These are phyloP conservation scores for Drosophila multiciliata DNA, from an alignment of 2,888 invertebrate genomes.

Conservation along the genomic window DNA sequence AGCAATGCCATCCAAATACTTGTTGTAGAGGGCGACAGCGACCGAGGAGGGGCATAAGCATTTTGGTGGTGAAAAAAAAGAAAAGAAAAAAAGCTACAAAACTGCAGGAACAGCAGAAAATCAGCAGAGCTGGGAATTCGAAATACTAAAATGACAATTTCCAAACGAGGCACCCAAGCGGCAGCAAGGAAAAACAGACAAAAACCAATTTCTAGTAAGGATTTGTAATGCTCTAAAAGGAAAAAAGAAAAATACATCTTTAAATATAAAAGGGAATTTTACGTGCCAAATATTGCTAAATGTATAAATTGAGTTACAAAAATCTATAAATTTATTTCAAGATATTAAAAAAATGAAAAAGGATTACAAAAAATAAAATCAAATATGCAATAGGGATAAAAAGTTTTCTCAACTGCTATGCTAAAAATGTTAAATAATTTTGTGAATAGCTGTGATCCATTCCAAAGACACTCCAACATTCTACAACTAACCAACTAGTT, in stretches of 20 bases:
- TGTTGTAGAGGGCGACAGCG: constrained; percentile 21
- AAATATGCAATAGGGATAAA: neutral
- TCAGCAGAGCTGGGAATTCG: constrained; percentile 71
- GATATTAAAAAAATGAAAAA: neutral
- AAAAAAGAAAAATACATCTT: neutral
- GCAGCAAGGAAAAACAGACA: constrained; percentile 53
- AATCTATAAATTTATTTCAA: neutral
- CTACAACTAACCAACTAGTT: neutral
- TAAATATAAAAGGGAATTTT: neutral
- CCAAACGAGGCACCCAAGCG: constrained; percentile 62
- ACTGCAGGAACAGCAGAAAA: constrained; percentile 71
- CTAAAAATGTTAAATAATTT: neutral
- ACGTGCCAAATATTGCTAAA: neutral
- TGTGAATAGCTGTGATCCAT: neutral
- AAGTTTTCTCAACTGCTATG: neutral
- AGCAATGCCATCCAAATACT: constrained; percentile 80
- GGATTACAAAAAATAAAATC: neutral
- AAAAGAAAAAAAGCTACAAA: constrained; percentile 33
- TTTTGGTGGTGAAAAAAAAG: neutral
- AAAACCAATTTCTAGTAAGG: constrained; percentile 7
- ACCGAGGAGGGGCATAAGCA: neutral
- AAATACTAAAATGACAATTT: constrained; percentile 78
- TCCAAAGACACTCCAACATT: neutral
- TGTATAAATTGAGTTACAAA: neutral
- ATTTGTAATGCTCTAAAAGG: constrained; percentile 18